Evolutionary conservation across 2,113 vertebrate genomes (phyloP).

Genomic region (Hepsetus odoe): DNA sequence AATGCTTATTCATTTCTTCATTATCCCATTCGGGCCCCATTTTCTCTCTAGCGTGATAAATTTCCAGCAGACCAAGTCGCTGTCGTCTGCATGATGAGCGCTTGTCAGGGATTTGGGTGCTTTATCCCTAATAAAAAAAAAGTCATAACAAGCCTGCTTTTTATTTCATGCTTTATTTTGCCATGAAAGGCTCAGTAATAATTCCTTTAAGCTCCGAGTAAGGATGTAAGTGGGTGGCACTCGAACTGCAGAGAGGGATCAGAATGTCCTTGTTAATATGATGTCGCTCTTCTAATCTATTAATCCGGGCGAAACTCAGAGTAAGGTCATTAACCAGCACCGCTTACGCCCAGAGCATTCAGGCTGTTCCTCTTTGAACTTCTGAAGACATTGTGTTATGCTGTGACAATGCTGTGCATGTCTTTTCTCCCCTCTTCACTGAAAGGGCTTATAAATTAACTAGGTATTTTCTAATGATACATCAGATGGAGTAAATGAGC

Average conservation of each 20-base stretch:
- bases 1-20: neutral
- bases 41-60: neutral
- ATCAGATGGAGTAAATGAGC: neutral
- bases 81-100: neutral
- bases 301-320: conserved; percentile 40
- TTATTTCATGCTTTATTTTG: conserved; percentile 14
- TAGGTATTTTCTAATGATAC: neutral
- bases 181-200: conserved; percentile 7
- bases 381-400: neutral
- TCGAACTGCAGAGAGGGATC: neutral
- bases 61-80: neutral
- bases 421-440: neutral
- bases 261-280: conserved; percentile 35
- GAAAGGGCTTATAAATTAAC: neutral
- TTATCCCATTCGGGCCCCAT: neutral
- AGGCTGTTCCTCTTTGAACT: conserved; percentile 2
- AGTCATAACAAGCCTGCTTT: neutral
- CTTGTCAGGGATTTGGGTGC: neutral
- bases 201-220: conserved; percentile 32
- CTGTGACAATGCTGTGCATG: too few species aligned
- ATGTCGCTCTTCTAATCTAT: conserved; percentile 33
- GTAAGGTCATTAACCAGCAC: neutral
- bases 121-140: conserved; percentile 12
- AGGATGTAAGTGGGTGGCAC: neutral
- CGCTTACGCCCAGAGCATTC: neutral